These are phyloP conservation scores for Petrocephalus microphthalmus DNA, from an alignment of 2,113 vertebrate species.

Conservation along the genomic window DNA sequence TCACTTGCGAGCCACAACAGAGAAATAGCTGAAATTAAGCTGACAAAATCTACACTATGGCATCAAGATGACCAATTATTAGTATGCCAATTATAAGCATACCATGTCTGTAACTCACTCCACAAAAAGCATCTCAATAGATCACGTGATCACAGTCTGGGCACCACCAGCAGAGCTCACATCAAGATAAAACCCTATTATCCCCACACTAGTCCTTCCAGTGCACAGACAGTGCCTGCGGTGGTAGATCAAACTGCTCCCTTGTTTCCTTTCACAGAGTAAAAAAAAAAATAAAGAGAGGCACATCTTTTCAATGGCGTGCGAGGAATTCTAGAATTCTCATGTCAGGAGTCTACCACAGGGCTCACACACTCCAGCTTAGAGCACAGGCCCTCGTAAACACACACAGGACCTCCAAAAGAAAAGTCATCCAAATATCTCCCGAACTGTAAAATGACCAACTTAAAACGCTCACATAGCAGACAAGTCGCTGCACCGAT, in stretches of 20 bases:
- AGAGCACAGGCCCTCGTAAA: background rate
- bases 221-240: background rate
- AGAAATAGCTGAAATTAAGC: background rate
- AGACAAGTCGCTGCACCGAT: background rate
- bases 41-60: background rate
- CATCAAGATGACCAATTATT: background rate
- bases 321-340: background rate
- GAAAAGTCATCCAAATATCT: background rate
- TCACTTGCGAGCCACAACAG: background rate
- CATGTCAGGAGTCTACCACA: background rate
- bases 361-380: background rate
- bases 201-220: background rate
- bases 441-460: background rate
- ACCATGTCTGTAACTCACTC: background rate
- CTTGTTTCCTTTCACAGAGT: background rate
- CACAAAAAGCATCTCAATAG: background rate
- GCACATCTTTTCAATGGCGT: background rate
- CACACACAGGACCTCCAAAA: background rate
- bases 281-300: background rate
- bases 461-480: background rate
- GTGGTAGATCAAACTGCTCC: background rate
- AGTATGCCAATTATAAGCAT: background rate
- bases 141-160: background rate
- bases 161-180: background rate
- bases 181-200: constrained; percentile 8